phyloP scores from a whole-genome alignment of 2,888 invertebrate species.

The Argyresthia goedartella region DNA sequence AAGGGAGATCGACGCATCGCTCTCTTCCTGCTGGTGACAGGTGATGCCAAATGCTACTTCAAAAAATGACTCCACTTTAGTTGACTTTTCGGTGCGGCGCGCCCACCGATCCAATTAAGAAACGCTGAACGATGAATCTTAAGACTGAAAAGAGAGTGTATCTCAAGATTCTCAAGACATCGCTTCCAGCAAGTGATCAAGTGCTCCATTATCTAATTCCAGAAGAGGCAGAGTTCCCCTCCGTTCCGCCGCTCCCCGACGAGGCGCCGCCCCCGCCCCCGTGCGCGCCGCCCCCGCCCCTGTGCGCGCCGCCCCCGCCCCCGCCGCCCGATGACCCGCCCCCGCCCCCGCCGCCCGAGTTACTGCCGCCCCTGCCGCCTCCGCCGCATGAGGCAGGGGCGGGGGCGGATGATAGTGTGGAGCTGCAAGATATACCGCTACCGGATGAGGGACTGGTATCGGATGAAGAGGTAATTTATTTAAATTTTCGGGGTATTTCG shows the following conservation, averaged over 20 bases:
- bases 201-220: no score
- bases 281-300: constrained; percentile 26
- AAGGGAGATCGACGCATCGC: no score
- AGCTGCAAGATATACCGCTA: constrained; percentile 5
- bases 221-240: no score
- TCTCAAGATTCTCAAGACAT: no score
- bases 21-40: no score
- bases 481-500: not conserved
- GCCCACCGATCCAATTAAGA: no score
- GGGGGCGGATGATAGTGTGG: not conserved
- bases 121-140: no score
- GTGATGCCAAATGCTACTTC: no score
- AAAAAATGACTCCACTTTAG: no score
- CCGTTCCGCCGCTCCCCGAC: constrained; percentile 56
- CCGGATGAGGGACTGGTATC: constrained; percentile 27
- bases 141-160: no score
- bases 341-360: constrained; percentile 11
- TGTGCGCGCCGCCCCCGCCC: constrained; percentile 11
- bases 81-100: no score
- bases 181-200: no score
- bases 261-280: constrained; percentile 45
- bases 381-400: not conserved
- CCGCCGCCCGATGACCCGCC: constrained; percentile 10
- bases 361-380: not conserved
- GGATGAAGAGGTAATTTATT: not conserved